A percentile compares a stretch with the other conserved stretches of the same genome.
Conservation (phyloP, 2,113 vertebrate genomes). For the Pseudorectes ferrugineus region DNA sequence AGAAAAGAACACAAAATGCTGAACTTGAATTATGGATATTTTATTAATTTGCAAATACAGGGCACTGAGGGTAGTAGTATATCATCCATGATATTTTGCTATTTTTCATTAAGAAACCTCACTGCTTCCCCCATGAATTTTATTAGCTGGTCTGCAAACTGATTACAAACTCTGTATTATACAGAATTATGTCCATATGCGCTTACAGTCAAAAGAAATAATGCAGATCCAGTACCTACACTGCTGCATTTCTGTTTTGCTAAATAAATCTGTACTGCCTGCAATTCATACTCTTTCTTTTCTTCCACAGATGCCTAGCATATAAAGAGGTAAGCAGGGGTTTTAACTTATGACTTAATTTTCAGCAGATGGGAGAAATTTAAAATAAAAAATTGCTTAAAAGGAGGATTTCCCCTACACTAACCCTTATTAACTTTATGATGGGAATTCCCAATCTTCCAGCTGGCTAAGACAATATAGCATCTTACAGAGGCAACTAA, state of each 20-base stretch:
- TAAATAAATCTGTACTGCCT: background rate
- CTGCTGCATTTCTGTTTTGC: background rate
- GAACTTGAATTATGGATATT: background rate
- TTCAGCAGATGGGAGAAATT: background rate
- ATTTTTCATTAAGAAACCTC: background rate
- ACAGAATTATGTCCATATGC: background rate
- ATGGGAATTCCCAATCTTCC: background rate
- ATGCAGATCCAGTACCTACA: background rate
- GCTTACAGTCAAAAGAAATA: background rate
- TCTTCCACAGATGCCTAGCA: background rate
- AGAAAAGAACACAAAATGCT: background rate
- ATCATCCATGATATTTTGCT: background rate
- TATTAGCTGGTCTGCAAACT: background rate
- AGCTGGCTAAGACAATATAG: background rate
- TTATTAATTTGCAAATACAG: background rate
- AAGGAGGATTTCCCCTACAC: background rate
- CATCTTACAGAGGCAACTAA: background rate
- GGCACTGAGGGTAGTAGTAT: background rate
- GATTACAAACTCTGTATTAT: background rate
- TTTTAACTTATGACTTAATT: background rate
- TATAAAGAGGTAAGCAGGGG: background rate
- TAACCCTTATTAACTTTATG: background rate
- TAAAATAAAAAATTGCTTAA: background rate
- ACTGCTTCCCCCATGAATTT: background rate
- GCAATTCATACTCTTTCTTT: background rate